Evolutionary conservation across 2,888 invertebrate genomes (phyloP), one percentile per base, ranked within the genome.

Genomic region (Latrodectus hesperus): DNA sequence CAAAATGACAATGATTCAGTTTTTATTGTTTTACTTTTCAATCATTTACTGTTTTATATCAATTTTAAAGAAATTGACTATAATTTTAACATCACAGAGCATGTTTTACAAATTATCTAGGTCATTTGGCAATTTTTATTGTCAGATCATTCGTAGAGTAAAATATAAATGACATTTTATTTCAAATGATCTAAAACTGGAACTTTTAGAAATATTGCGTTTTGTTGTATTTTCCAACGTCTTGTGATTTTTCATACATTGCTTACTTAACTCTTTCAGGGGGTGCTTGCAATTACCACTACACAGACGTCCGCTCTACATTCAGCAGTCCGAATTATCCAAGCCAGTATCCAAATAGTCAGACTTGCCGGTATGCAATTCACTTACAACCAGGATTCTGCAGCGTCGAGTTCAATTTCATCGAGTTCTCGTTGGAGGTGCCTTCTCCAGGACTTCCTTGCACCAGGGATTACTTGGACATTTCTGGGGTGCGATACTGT

Each of bases 261-360:
- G 12, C 11, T 38, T 8, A 1, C 5, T 14, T 71, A 10, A 71
- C 9, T 17, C 11, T 73, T 67, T 14, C 22, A 83, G 78, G 64
- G 17, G 52, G 78, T 0, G 49, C 49, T 38, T 90, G 91, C 86
- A 90, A 90, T 60, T 74, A 89, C 74, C 90, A 89, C 49, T 90
- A 88, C 55, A 89, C 90, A 10, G 90, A 90, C 9, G 82, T 89
- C 52, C 89, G 89, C 11, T 90, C 90, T 14, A 87, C 84, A 14
- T 81, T 91, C 70, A 89, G 89, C 76, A 90, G 90, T 16, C 90
- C 90, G 49, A 88, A 90, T 65, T 90, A 89, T 60, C 91, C 91
- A 1, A 84, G 89, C 12, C 86, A 84, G 22, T 91, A 91, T 68
- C 90, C 90, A 0, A 74, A 77, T 12, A 88, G 89, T n/a, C 86